phyloP scores from a whole-genome alignment of 1,140 invertebrate genomes.

The Heliconius congener region DNA sequence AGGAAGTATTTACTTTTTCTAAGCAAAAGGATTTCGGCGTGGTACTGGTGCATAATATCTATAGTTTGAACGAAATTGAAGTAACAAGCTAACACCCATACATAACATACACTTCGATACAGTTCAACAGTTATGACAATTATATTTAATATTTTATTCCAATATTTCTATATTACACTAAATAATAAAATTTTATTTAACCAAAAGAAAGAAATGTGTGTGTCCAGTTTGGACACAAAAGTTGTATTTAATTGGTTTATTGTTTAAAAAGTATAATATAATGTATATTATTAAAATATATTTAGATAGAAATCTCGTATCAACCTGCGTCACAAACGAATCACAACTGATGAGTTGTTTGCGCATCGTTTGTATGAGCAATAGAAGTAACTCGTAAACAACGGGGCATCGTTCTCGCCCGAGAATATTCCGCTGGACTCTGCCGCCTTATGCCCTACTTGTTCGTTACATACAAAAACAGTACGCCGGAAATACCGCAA shows the following conservation, averaged over 20 bases:
- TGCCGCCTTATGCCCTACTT: slow-evolving; percentile 41
- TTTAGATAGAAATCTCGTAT: slow-evolving; percentile 7
- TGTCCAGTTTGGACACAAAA: background rate
- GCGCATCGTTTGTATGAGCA: slow-evolving; percentile 9
- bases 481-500: slow-evolving; percentile 5
- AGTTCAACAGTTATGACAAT: no score
- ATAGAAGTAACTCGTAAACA: slow-evolving; percentile 49
- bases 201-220: background rate
- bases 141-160: no score
- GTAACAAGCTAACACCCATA: no score
- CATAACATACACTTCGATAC: no score
- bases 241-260: background rate
- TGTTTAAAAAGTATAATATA: background rate
- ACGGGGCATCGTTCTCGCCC: slow-evolving; percentile 56
- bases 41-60: background rate
- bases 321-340: background rate
- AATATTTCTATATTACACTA: no score
- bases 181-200: background rate
- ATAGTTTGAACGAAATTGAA: no score
- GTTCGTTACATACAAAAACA: slow-evolving; percentile 9
- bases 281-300: background rate
- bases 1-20: background rate
- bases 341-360: slow-evolving; percentile 31
- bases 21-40: background rate
- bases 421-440: slow-evolving; percentile 72